A percentile compares a stretch with the other conserved stretches of the same genome.
These are phyloP conservation scores for Sternotherus odoratus DNA, from an alignment of 2,797 vertebrate genomes.

Conservation along the genomic window DNA sequence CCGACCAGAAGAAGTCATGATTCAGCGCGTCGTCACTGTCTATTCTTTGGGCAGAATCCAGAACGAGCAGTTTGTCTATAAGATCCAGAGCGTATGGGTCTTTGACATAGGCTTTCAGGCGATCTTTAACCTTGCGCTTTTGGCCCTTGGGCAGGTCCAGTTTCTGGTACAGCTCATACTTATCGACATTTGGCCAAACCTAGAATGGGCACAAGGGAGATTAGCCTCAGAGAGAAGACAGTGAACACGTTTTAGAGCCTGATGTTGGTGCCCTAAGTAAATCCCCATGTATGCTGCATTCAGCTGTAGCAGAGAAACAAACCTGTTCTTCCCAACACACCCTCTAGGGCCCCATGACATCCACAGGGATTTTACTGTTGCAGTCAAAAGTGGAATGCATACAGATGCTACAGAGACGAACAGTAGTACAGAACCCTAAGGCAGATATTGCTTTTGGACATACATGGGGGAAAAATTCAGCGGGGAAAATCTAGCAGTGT, in stretches of 20 bases:
- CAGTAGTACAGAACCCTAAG: neutral
- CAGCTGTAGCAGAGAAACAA: neutral
- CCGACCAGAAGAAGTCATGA: constrained; percentile 99
- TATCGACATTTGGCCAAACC: constrained; percentile 96
- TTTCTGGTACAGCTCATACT: constrained; percentile 96
- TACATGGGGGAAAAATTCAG: neutral
- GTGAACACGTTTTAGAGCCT: neutral
- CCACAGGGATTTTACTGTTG: neutral
- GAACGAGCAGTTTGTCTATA: constrained; percentile 94
- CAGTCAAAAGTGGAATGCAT: neutral
- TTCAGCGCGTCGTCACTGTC: constrained; percentile 97
- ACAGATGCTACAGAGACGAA: neutral
- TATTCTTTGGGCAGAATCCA: constrained; percentile 91
- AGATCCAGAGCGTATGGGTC: constrained; percentile 95
- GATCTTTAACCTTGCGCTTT: constrained; percentile 97
- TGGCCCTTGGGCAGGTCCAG: constrained; percentile 97
- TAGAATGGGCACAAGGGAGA: constrained; percentile 48
- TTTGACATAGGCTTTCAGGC: constrained; percentile 96
- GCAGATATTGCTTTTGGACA: neutral
- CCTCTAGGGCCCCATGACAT: neutral
- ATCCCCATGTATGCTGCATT: neutral
- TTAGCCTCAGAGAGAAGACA: neutral
- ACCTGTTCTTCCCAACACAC: neutral
- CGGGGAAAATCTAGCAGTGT: neutral
- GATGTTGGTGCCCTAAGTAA: neutral